Evolutionary conservation across 2,888 invertebrate species (phyloP), one percentile per base, ranked within the genome.

Genomic region (Meiosimyza platycephala): DNA sequence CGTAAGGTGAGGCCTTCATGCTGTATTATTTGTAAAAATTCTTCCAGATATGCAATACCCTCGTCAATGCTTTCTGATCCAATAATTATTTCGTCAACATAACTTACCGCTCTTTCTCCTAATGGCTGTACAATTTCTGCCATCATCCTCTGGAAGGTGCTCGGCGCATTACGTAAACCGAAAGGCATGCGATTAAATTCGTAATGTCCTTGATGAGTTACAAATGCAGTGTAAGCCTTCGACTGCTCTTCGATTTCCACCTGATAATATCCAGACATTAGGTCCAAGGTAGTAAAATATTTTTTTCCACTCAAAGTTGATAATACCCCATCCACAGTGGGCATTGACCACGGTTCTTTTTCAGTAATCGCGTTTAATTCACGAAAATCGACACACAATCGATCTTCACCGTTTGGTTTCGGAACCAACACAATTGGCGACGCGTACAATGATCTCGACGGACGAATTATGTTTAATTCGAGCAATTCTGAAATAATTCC

Each of bases 141-240:
- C 74, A 74, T 69, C 60, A 82, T 77, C 40, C 81, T 73, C 67
- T 85, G 84, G 72, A 85, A 87, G 0, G 82, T 81, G 0, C 81
- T 77, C 9, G 85, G 84, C 0, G 86, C 84, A 72, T 86, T 86
- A 0, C 76, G 75, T 0, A 87, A 77, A 3, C 85, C 86, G 71
- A 87, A 88, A 0, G 85, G 84, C 84, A 86, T 83, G 0, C 81
- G 74, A n/a, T 82, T 79, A 57, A 75, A 72, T 72, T 87, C 83
- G 62, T 78, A 86, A 12, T 85, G 81, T 0, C 86, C 85, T 48
- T 84, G 81, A 0, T 83, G 82, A 0, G 85, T 88, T 0, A 83
- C 81, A 69, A 87, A 85, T 0, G 84, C 72, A 11, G 72, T 74
- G 5, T 62, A 63, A 5, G 68, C 78, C 16, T 80, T 75, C 1